Percentiles rank a stretch among this genome's conserved stretches.
phyloP scores from a whole-genome alignment of 1,140 invertebrate species.

The Temnothorax curvispinosus region DNA sequence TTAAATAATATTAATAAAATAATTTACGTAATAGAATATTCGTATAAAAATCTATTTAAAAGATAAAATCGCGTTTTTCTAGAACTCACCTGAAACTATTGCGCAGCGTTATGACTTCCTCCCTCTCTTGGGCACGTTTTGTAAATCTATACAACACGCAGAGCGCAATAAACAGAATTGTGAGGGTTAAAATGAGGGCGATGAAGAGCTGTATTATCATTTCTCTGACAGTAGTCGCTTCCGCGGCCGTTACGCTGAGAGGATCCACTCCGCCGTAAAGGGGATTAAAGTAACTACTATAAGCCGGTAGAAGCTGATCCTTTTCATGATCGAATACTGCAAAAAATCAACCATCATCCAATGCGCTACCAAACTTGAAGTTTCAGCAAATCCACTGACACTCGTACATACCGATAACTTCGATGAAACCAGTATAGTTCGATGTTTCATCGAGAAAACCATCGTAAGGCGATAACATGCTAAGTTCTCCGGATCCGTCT shows the following conservation, averaged over 20 bases:
- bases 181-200: slow-evolving; percentile 88
- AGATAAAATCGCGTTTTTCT: neutral
- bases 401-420: slow-evolving; percentile 90
- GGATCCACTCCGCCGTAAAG: slow-evolving; percentile 81
- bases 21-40: slow-evolving; percentile 6
- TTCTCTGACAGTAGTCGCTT: slow-evolving; percentile 76
- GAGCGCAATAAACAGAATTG: slow-evolving; percentile 89
- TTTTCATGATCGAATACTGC: slow-evolving; percentile 79
- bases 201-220: slow-evolving; percentile 86
- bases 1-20: slow-evolving; percentile 15
- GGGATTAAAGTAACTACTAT: slow-evolving; percentile 82
- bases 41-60: neutral
- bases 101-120: slow-evolving; percentile 91
- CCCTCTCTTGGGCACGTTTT: slow-evolving; percentile 90
- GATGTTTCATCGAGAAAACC: slow-evolving; percentile 90
- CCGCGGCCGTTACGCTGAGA: slow-evolving; percentile 69
- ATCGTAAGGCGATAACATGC: slow-evolving; percentile 86
- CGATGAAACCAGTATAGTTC: slow-evolving; percentile 94
- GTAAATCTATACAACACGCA: slow-evolving; percentile 91
- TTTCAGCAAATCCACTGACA: neutral
- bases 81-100: slow-evolving; percentile 88
- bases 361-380: neutral
- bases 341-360: slow-evolving; percentile 52
- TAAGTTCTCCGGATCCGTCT: slow-evolving; percentile 63
- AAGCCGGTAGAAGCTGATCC: slow-evolving; percentile 78